Evolutionary conservation across 92 coral and sea anemone species (phyloP), one percentile per base, ranked within the genome.

Genomic region (Palythoa heliodiscus): DNA sequence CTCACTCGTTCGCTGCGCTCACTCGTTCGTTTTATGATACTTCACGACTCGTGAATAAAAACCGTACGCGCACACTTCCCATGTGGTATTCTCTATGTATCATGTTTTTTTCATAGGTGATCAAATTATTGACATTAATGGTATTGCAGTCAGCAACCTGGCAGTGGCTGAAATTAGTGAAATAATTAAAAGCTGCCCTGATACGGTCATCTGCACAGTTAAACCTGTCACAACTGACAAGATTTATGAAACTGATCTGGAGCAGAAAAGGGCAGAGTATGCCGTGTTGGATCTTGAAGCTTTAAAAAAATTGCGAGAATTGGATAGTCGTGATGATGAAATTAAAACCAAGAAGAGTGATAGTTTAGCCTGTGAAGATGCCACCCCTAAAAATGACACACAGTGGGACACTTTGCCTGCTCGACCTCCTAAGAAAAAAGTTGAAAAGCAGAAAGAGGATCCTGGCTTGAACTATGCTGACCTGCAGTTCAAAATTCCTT

Each of bases 91-190:
- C n/a, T n/a, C n/a, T n/a, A 43, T 29, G 50, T 43, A 8, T 43
- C 50, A 43, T 43, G 4, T 43, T 43, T 43, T 43, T 43, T 57
- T 76, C 16, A 69, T 66, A 96, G 99, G 98, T 43, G 98, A 96
- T 70, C 98, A 96, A 86, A 70, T 96, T 23, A 87, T 96, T 14
- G 98, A 96, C 81, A 93, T 96, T 37, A 95, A 94, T 88, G 98
- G 98, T 5, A 91, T 94, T n/a, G 88, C 89, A 55, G 89, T 96
- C 54, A 87, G 92, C 35, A 94, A 94, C 10, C 94, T 93, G 66
- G 85, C 92, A 7, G 94, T 96, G 2, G 87, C 93, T 54, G 94
- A 96, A 72, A 89, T 96, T 77, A 91, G 99, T 53, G 98, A 96
- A 77, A 93, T 96, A 54, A 92, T 96, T 66, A 92, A 91, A 55